Base-by-base conservation (phyloP, 2,888 invertebrate species). In the Hipparchia semele region DNA sequence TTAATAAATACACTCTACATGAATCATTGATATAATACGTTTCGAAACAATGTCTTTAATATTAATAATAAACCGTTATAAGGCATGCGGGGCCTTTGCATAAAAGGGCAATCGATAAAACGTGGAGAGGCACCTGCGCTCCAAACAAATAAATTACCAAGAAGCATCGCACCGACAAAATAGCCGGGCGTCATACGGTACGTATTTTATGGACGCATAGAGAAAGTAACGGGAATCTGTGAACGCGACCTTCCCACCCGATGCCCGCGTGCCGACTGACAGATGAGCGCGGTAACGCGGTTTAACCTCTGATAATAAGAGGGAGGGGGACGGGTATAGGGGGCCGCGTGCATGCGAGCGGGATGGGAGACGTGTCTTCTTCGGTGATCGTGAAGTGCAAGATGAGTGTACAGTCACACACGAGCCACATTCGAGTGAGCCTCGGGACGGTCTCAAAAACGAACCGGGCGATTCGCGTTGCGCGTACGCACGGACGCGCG, bases 361-460 rank as follows among this genome's bases (percentile, higher is more conserved):
- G 78, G 91, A 92, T 76, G 79, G 81, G 58, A 74, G 82, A 87
- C 83, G 93, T 90, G 89, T 93, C 94, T 91, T 94, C 93, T 93
- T 93, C 92, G 91, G 90, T 89, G 91, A 91, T 91, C 92, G 91
- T 86, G 90, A 91, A 90, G 92, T 90, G 89, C 91, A 90, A 92
- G 93, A 93, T 93, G 92, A 90, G 90, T 90, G 88, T 89, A 91
- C 93, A 93, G 94, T 92, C 92, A 92, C 92, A 92, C 88, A 90
- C 92, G 90, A 89, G 88, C 94, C 91, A 86, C 89, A 92, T 90
- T 89, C 89, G 93, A 92, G 93, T 89, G 89, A 89, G 89, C 89
- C 90, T 88, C 89, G 90, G 83, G 84, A 84, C 85, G 87, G 88
- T 86, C 89, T 86, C 85, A 90, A 90, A 89, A 90, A 86, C 85